Percentiles rank a stretch among this genome's conserved stretches.
Evolutionary conservation across 92 coral and sea anemone genomes (phyloP).

Genomic region (Nematostella vectensis): DNA sequence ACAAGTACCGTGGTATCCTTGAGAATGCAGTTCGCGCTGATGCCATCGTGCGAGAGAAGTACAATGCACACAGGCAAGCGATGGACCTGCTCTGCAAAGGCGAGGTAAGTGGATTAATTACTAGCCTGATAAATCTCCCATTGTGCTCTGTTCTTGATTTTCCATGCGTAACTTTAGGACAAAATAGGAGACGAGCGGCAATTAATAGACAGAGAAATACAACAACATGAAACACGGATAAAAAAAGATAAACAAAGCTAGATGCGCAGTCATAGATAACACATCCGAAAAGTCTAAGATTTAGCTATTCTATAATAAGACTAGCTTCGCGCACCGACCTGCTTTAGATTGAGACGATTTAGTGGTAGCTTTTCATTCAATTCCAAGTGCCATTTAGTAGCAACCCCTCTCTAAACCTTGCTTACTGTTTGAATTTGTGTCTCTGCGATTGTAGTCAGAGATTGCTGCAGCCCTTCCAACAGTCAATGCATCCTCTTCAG

Average conservation of each 20-base stretch:
- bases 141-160: conserved; percentile 1
- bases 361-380: too few species aligned
- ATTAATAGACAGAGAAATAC: too few species aligned
- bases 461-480: conserved; percentile 79
- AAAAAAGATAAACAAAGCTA: too few species aligned
- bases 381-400: too few species aligned
- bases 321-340: too few species aligned
- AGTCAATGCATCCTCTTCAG: conserved; percentile 61
- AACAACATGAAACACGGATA: background rate
- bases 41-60: conserved; percentile 78
- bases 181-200: background rate
- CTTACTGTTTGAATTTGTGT: too few species aligned
- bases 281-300: too few species aligned
- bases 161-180: background rate
- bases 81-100: conserved; percentile 87
- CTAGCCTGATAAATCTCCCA: background rate
- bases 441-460: conserved; percentile 42
- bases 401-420: too few species aligned
- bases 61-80: conserved; percentile 65
- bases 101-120: conserved; percentile 43
- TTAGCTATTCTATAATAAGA: too few species aligned
- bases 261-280: too few species aligned
- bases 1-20: conserved; percentile 75
- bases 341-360: too few species aligned
- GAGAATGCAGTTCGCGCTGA: conserved; percentile 94